These are phyloP conservation scores for Plectropomus leopardus DNA, from an alignment of 2,113 vertebrate species.

Conservation along the genomic window DNA sequence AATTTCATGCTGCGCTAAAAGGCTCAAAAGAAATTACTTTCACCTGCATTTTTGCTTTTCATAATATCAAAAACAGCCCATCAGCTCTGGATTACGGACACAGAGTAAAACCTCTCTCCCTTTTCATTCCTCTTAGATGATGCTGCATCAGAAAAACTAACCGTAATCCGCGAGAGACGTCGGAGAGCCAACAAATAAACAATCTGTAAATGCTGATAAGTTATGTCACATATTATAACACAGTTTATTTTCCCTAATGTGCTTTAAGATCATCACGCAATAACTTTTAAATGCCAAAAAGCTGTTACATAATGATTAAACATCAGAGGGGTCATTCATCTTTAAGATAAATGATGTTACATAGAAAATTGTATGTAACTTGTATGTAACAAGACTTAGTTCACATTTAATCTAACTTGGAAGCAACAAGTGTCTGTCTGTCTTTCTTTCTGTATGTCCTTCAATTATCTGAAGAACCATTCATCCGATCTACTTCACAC, in stretches of 20 bases:
- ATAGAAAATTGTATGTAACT: not conserved
- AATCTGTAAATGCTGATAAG: conserved; percentile 2
- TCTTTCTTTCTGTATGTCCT: no score
- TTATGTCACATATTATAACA: conserved; percentile 40
- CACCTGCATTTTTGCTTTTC: conserved; percentile 23
- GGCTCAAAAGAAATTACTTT: conserved; percentile 35
- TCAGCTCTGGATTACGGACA: conserved; percentile 39
- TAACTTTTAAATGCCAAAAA: not conserved
- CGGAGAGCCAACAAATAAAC: conserved; percentile 17
- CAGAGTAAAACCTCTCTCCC: conserved; percentile 26
- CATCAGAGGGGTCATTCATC: no score
- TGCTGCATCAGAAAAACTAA: conserved; percentile 51
- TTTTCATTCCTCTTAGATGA: conserved; percentile 39
- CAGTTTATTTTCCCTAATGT: conserved; percentile 8
- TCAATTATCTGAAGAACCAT: no score
- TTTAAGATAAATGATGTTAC: not conserved
- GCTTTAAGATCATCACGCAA: not conserved
- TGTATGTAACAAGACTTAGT: not conserved
- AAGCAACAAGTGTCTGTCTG: no score
- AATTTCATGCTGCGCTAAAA: conserved; percentile 11
- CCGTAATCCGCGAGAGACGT: conserved; percentile 36
- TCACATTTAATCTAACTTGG: not conserved
- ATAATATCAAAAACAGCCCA: conserved; percentile 18
- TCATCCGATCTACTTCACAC: no score
- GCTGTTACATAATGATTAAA: not conserved